Evolutionary conservation across 2,888 invertebrate species (phyloP).

Genomic region (Phyllotreta cruciferae): DNA sequence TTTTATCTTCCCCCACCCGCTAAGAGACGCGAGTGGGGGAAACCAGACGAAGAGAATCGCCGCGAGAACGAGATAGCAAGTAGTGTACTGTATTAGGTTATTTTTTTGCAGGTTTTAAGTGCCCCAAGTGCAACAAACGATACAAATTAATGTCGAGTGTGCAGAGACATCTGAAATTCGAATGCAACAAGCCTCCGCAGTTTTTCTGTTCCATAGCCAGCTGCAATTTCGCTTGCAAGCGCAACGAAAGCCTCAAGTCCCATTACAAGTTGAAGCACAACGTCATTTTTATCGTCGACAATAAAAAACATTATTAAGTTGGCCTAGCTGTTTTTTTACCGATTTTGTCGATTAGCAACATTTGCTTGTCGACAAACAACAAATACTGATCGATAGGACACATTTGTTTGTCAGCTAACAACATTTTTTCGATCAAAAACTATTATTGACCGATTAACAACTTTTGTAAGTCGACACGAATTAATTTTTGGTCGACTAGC

Average conservation of each 20-base stretch:
- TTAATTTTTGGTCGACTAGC: no score
- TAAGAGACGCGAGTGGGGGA: no score
- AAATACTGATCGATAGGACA: background rate
- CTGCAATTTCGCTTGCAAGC: conserved; percentile 22
- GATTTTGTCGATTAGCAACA: background rate
- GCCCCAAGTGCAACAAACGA: conserved; percentile 14
- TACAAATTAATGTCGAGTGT: conserved; percentile 22
- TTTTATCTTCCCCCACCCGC: no score
- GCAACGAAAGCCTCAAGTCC: conserved; percentile 63
- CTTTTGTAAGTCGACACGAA: no score
- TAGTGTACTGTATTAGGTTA: background rate
- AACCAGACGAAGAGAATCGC: no score
- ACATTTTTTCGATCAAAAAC: no score
- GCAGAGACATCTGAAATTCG: conserved; percentile 25
- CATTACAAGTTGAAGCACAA: conserved; percentile 60
- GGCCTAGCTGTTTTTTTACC: background rate
- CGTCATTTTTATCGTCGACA: background rate
- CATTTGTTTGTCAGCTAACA: no score
- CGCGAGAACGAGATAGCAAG: background rate
- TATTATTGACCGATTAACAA: no score
- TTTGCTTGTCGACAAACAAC: background rate
- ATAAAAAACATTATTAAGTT: conserved; percentile 5
- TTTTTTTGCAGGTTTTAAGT: conserved; percentile 10
- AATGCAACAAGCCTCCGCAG: conserved; percentile 27
- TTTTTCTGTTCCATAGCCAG: conserved; percentile 8